phyloP scores from a whole-genome alignment of 1,140 invertebrate species.

The Zelostemma sp. region DNA sequence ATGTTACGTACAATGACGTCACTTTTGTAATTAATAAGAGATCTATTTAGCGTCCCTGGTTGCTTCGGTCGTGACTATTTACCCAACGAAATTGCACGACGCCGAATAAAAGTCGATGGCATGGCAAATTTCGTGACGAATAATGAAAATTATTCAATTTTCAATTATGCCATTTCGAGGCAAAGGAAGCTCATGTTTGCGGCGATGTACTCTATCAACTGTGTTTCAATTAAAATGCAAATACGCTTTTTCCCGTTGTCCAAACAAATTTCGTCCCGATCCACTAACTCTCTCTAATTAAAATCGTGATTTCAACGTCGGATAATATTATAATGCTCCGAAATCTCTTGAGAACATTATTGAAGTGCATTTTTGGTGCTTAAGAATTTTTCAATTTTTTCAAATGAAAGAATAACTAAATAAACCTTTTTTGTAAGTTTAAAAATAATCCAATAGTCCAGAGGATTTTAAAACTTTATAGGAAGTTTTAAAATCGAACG shows the following conservation, averaged over 20 bases:
- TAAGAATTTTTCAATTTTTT: too few relatives aligned
- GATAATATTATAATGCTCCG: neutral
- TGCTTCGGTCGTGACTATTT: neutral
- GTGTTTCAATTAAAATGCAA: neutral
- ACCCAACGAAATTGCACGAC: neutral
- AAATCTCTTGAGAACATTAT: neutral
- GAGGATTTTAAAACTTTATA: too few relatives aligned
- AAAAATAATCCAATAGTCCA: too few relatives aligned
- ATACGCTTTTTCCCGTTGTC: neutral
- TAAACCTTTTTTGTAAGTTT: too few relatives aligned
- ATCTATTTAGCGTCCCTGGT: neutral
- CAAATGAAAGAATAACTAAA: too few relatives aligned
- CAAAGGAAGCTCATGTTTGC: neutral
- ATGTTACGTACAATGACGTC: neutral
- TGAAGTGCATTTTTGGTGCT: too few relatives aligned
- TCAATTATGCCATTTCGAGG: neutral
- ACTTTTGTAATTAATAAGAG: neutral
- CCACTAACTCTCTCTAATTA: neutral
- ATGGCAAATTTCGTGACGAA: neutral
- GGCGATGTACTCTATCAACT: neutral
- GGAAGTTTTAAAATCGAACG: too few relatives aligned
- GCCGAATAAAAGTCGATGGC: neutral
- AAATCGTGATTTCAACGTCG: neutral
- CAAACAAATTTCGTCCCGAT: neutral
- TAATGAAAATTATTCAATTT: constrained; percentile 3